Evolutionary conservation across 2,797 vertebrate genomes (phyloP).

Genomic region (Triplophysa yarkandensis): DNA sequence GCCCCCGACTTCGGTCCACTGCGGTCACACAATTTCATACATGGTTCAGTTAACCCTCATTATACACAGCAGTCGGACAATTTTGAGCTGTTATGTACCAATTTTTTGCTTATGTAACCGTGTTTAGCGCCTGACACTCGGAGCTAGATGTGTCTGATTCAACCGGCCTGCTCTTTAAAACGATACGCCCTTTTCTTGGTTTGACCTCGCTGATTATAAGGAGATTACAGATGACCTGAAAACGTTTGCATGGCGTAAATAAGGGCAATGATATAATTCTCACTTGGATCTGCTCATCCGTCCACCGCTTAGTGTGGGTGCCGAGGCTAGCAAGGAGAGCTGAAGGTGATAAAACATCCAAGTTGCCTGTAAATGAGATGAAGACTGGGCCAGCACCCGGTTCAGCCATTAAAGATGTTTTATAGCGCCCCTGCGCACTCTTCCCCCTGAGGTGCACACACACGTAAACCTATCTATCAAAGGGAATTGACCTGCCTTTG

Average conservation of each 20-base stretch:
- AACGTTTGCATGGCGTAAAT: conserved; percentile 61
- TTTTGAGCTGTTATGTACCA: conserved; percentile 50
- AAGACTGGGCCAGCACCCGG: conserved; percentile 54
- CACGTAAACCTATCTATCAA: conserved; percentile 58
- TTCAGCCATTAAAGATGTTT: conserved; percentile 59
- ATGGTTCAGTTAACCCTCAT: conserved; percentile 35
- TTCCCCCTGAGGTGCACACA: conserved; percentile 33
- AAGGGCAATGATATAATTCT: conserved; percentile 63
- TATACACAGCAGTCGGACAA: conserved; percentile 25
- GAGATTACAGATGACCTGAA: conserved; percentile 63
- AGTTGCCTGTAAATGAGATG: conserved; percentile 61
- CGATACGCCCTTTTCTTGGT: conserved; percentile 53
- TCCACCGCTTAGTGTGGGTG: conserved; percentile 43
- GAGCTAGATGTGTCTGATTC: conserved; percentile 41
- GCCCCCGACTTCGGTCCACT: conserved; percentile 37
- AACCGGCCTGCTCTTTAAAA: conserved; percentile 27
- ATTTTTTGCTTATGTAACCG: conserved; percentile 49
- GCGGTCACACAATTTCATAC: conserved; percentile 45
- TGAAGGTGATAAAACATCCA: conserved; percentile 59
- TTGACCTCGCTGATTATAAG: conserved; percentile 63
- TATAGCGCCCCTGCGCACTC: conserved; percentile 44
- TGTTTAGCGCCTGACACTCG: conserved; percentile 38
- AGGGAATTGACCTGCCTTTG: conserved; percentile 54
- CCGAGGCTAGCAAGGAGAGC: conserved; percentile 54
- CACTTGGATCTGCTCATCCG: conserved; percentile 28